Evolutionary conservation across 2,888 invertebrate genomes (phyloP).

Genomic region (Lasioglossum malachurum): DNA sequence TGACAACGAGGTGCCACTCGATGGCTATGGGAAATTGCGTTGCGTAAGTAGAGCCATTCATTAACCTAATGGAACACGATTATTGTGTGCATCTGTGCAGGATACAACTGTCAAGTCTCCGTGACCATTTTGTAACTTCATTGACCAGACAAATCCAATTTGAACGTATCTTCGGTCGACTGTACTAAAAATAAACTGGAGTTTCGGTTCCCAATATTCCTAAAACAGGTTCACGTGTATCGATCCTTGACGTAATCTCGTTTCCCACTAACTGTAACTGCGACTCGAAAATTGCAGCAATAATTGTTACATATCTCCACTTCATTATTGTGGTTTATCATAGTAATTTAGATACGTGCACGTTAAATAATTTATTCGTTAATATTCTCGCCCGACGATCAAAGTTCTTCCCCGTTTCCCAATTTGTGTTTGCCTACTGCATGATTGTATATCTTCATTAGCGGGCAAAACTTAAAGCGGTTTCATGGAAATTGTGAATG

Average conservation of each 20-base stretch:
- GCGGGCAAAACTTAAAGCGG: background rate
- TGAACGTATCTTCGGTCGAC: slow-evolving; percentile 33
- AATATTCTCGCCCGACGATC: background rate
- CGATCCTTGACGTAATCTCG: background rate
- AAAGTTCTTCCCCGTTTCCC: background rate
- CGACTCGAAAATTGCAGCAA: background rate
- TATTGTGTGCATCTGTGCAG: background rate
- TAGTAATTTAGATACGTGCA: background rate
- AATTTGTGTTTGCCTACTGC: background rate
- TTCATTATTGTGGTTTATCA: background rate
- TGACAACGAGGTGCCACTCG: background rate
- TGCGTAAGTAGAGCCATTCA: slow-evolving; percentile 21
- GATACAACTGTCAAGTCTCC: slow-evolving; percentile 33
- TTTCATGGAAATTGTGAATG: slow-evolving; percentile 38
- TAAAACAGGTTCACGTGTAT: slow-evolving; percentile 4
- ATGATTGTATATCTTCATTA: background rate
- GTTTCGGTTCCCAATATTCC: slow-evolving; percentile 17
- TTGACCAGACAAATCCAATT: slow-evolving; percentile 52
- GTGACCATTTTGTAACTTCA: slow-evolving; percentile 16
- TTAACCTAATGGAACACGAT: slow-evolving; percentile 31
- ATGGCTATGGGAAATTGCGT: background rate
- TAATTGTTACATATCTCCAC: background rate
- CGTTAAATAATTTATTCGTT: background rate
- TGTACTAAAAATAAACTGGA: slow-evolving; percentile 46
- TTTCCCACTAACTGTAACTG: background rate